Base-by-base conservation (phyloP, 1,140 invertebrate species). In the Drosophila lowei region DNA sequence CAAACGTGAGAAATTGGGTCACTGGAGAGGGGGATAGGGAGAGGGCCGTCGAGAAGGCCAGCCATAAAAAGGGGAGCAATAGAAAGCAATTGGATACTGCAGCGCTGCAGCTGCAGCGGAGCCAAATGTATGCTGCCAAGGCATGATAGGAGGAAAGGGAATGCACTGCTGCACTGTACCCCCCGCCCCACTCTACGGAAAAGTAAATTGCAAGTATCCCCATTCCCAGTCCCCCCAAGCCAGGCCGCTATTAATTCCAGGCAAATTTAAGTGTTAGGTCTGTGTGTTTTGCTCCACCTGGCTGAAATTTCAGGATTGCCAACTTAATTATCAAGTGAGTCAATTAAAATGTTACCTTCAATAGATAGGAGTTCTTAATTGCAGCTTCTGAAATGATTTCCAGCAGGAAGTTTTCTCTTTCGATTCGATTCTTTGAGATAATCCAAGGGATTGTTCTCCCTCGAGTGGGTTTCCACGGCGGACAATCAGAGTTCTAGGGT, bases 1-100 rank as follows among this genome's bases (percentile, higher is more conserved):
- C 70, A 75, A 66, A 60, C 54, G 53, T 54, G 56, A 78, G 64
- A 78, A 86, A 86, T 77, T 88, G 81, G 81, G 83, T 86, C 81
- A 86, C 58, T 59, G 55, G 64, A 70, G 66, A 56, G 57, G 56
- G 59, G 16, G 15, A 30, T 9, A 6, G n/a, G 41, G 21, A 30
- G 28, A 28, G 30, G 30, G 7, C 30, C 28, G 30, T 30, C 8
- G 30, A 30, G 30, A 16, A 47, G 23, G n/a, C 5, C 34, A 18
- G 47, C n/a, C 13, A n/a, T 6, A 41, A 21, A 15, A 44, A 34
- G 30, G 16, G 60, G 48, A 58, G 72, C 59, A 76, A 77, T 84
- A 76, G 76, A 72, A 77, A 76, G 72, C 67, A 68, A 85, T 80
- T 73, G 76, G 65, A 66, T 61, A 67, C 72, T 61, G 59, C 70